Conservation (phyloP, 2,797 vertebrate species). For the Cuculus canorus region DNA sequence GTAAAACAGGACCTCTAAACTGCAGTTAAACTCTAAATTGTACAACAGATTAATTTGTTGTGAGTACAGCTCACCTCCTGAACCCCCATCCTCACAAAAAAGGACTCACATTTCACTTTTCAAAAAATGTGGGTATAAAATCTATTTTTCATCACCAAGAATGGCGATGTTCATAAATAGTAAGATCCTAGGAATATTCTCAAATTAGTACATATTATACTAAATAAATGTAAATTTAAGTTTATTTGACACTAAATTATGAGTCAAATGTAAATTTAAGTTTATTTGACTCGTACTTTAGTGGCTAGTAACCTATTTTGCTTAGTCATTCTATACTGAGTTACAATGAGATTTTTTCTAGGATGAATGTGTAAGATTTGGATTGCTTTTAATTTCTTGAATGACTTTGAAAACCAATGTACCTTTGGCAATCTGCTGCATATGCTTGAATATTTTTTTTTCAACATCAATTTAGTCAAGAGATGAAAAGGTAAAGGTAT, state of each 20-base stretch:
- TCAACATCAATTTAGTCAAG: background rate
- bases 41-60: background rate
- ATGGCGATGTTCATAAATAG: background rate
- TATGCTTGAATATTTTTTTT: background rate
- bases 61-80: background rate
- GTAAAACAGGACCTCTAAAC: background rate
- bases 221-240: background rate
- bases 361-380: background rate
- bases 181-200: background rate
- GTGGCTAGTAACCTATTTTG: background rate
- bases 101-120: background rate
- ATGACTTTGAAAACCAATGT: background rate
- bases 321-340: background rate
- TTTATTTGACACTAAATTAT: background rate
- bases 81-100: fast-evolving
- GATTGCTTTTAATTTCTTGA: background rate
- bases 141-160: background rate
- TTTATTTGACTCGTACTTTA: background rate
- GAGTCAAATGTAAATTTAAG: too few relatives aligned
- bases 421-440: background rate
- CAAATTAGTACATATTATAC: background rate
- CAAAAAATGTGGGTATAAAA: background rate
- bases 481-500: background rate
- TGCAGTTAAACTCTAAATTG: background rate
- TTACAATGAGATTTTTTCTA: background rate